A percentile compares a stretch with the other conserved stretches of the same genome.
phyloP scores from a whole-genome alignment of 2,113 vertebrate species.

The Macaca mulatta region DNA sequence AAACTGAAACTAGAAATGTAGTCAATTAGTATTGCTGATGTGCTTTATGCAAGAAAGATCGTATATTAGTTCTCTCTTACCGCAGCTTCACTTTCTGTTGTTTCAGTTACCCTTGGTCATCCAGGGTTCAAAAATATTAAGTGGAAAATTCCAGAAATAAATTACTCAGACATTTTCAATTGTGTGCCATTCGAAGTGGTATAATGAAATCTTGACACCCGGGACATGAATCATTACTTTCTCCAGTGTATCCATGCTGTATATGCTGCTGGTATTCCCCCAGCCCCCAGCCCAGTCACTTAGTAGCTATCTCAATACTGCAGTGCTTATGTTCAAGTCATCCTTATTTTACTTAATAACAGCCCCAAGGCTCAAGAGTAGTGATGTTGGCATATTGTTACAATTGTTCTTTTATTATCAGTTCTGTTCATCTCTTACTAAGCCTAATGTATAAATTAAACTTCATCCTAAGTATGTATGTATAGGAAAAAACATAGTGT shows the following conservation, averaged over 20 bases:
- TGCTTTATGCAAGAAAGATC: not conserved
- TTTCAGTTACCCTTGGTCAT: not conserved
- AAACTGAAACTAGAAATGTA: not conserved
- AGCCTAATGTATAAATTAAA: not conserved
- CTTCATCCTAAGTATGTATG: not conserved
- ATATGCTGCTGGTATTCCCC: no score
- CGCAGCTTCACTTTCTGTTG: not conserved
- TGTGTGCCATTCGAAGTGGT: not conserved
- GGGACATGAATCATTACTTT: not conserved
- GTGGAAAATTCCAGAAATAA: not conserved
- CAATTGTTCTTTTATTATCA: not conserved
- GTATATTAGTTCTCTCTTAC: not conserved
- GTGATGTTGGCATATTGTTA: not conserved
- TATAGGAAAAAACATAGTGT: not conserved
- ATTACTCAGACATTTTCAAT: not conserved
- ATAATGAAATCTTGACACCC: not conserved
- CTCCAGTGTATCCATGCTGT: not conserved
- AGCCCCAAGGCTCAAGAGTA: not conserved
- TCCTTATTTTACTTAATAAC: not conserved
- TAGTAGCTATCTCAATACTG: not conserved
- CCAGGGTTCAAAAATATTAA: not conserved
- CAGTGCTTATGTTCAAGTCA: not conserved
- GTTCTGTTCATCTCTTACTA: not conserved
- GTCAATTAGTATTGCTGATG: not conserved
- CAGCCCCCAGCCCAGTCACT: not conserved